Evolutionary conservation across 1,140 invertebrate genomes (phyloP), one percentile per base, ranked within the genome.

Genomic region (Danaus plexippus): DNA sequence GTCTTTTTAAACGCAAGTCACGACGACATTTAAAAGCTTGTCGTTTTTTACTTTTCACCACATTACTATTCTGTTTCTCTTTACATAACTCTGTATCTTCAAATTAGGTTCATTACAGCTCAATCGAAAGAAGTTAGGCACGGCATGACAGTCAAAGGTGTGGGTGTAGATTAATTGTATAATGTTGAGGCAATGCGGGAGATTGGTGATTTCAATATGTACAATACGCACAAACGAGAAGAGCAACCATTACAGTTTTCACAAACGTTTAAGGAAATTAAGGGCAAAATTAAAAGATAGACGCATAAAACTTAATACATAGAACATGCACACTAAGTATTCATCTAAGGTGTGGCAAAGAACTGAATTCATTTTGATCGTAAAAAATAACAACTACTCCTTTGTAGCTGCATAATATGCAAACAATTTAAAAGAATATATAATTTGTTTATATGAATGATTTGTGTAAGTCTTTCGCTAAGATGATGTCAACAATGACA

Each of bases 331-430:
- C 59, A 54, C 76, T 81, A 85, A 58, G 50, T 73, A 79, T 75
- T 82, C 77, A 75, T 81, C 81, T 86, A 86, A 84, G 81, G 83
- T 86, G 83, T 86, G 83, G 83, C 83, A 85, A 86, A 86, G 82
- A 82, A 80, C 80, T 84, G 80, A 78, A 80, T 71, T 73, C 71
- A 77, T 79, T 75, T 80, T 75, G 72, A 75, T 78, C 61, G 70
- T 73, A 75, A 71, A 76, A 73, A 68, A 66, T 72, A 69, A 66
- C 72, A 72, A 59, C 79, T 78, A 82, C 77, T 60, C 74, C 78
- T 67, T 75, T 73, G 67, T 71, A 54, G 61, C 73, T 77, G 66
- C 72, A 78, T 69, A 73, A 75, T 73, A 75, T 57, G 73, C 71
- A 77, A 80, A 80, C 63, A 77, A 70, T 77, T 71, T 68, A 63